A percentile compares a stretch with the other conserved stretches of the same genome.
Evolutionary conservation across 2,113 vertebrate species (phyloP).

Genomic region (Proteles cristata): DNA sequence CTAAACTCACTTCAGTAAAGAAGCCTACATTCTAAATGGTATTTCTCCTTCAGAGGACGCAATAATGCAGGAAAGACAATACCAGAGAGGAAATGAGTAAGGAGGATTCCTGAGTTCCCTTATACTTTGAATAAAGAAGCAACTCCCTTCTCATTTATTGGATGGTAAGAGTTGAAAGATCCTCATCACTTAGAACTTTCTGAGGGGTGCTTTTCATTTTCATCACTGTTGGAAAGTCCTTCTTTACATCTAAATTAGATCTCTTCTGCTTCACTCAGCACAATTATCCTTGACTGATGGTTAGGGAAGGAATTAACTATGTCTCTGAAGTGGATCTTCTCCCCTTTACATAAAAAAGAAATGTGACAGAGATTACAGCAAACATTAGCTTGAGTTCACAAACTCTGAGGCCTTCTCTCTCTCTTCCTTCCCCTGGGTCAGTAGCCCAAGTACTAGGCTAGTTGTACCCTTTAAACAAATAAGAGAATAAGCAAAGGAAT

Average conservation of each 20-base stretch:
- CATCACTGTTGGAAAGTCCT: not conserved
- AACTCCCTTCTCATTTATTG: not conserved
- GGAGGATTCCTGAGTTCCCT: not conserved
- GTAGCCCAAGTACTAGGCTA: not conserved
- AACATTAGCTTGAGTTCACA: not conserved
- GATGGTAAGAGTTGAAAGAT: not conserved
- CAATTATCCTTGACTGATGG: conserved; percentile 20
- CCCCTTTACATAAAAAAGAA: conserved; percentile 21
- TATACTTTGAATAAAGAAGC: conserved; percentile 6
- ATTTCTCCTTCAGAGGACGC: conserved; percentile 10
- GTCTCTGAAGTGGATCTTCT: not conserved
- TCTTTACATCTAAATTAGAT: conserved; percentile 22
- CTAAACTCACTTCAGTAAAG: conserved; percentile 34
- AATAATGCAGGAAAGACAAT: not conserved
- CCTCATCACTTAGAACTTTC: not conserved
- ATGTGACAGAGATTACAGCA: conserved; percentile 1
- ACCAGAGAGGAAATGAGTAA: not conserved
- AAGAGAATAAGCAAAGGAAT: conserved; percentile 23
- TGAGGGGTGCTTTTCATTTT: conserved; percentile 44
- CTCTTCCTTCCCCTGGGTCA: not conserved
- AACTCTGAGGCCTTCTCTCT: not conserved
- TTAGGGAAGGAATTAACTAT: not conserved
- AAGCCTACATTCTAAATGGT: conserved; percentile 21
- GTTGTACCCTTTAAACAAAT: conserved; percentile 4
- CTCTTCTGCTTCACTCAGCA: conserved; percentile 20